Conservation (phyloP, 2,113 vertebrate species). For the Xenopus borealis region DNA sequence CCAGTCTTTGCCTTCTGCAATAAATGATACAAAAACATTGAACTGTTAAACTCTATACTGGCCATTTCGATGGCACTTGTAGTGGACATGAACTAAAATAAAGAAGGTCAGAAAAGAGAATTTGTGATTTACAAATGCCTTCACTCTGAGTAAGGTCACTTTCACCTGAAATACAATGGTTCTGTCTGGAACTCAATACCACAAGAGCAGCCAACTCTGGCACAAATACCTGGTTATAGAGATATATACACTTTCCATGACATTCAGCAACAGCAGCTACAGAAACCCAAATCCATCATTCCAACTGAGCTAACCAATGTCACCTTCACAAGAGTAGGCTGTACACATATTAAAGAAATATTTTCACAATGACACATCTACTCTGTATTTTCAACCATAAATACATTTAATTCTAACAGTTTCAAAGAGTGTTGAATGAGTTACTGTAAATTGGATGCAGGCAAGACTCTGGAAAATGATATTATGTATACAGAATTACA, state of each 20-base stretch:
- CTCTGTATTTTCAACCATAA: conserved; percentile 6
- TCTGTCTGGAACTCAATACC: conserved; percentile 47
- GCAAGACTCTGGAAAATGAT: too few species aligned
- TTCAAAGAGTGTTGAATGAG: not conserved
- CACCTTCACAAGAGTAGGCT: conserved; percentile 48
- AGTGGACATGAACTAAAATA: conserved; percentile 55
- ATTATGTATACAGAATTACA: too few species aligned
- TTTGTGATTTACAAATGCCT: conserved; percentile 60
- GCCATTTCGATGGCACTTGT: conserved; percentile 39
- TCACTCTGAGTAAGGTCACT: conserved; percentile 58
- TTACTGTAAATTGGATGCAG: too few species aligned
- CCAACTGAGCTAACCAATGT: conserved; percentile 54
- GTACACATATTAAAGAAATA: conserved; percentile 10
- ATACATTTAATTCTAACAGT: not conserved
- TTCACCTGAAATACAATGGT: conserved; percentile 52
- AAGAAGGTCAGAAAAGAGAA: conserved; percentile 47
- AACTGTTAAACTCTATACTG: conserved; percentile 25
- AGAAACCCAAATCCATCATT: conserved; percentile 40
- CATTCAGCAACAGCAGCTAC: conserved; percentile 12
- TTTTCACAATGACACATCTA: conserved; percentile 19
- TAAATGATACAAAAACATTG: conserved; percentile 48
- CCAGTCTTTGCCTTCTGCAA: conserved; percentile 34
- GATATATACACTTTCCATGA: conserved; percentile 42
- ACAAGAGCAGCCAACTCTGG: conserved; percentile 40
- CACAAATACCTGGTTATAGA: conserved; percentile 55